Base-by-base conservation (phyloP, 2,797 vertebrate species). In the Margarornis squamiger region DNA sequence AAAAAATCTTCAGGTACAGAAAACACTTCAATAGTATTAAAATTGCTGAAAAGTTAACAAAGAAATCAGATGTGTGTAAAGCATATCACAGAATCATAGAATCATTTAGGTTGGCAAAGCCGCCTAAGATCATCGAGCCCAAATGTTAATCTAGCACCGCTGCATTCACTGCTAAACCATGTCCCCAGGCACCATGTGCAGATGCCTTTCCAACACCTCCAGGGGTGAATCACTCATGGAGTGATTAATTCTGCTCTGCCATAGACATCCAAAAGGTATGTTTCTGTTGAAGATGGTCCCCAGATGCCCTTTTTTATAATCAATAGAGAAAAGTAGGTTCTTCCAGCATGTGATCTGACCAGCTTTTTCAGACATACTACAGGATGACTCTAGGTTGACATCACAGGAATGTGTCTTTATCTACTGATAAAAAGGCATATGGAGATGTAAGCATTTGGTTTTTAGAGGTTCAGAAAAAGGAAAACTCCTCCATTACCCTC, bases 101-200 rank as follows among this genome's bases (percentile, higher is more conserved):
- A 48, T 62, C 2, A 41, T 34, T 46, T 30, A 22, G 34, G 14
- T 46, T 55, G 30, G 14, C 34, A 62, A 48, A 41, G 11, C 11
- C 17, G 4, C 48, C 21, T 34, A 34, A 41, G 13, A 34, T 48
- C 12, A 48, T 8, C 8, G 1, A 63, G 12, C 12, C 7, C 8
- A 0, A 0, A 18, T 43, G 22, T 32, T 57, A n/a, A 57, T 7
- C 18, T 21, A 41, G 12, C 7, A 41, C 46, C 12, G 10, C 4
- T 7, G 30, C 7, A 4, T 15, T 63, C 9, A 19, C 39, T 48
- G 13, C 36, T 71, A 7, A 57, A 72, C 48, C 43, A 13, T 19
- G 21, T 22, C 49, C 22, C 9, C 43, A 32, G 1, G 10, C 9
- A 15, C 16, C 43, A 43, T 14, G 36, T 49, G 15, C 32, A 29